Evolutionary conservation across 2,797 vertebrate species (phyloP).

Genomic region (Sylvia borin): DNA sequence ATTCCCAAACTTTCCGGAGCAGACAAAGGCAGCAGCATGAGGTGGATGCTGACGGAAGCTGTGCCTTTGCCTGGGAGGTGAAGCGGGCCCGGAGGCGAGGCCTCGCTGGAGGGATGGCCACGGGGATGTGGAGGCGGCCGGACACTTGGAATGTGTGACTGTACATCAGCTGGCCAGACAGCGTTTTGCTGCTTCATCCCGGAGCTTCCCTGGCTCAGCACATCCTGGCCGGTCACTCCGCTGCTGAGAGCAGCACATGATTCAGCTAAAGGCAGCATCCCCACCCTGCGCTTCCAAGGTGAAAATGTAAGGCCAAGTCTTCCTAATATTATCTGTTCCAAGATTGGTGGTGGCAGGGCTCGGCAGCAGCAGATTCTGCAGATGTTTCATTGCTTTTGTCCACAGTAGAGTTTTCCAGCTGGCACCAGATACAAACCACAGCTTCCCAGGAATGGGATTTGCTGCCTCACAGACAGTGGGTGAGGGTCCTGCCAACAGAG

Average conservation of each 20-base stretch:
- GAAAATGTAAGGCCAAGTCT: not conserved
- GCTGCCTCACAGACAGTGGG: not conserved
- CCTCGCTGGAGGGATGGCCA: not conserved
- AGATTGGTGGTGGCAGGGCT: not conserved
- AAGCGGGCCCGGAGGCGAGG: not conserved
- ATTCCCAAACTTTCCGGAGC: not conserved
- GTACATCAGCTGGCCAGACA: not conserved
- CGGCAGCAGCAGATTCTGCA: not conserved
- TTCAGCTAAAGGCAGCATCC: not conserved
- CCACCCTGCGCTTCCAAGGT: not conserved
- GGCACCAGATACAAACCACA: not conserved
- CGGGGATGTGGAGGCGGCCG: accelerated
- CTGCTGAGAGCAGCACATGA: not conserved
- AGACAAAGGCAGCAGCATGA: not conserved
- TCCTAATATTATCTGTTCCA: not conserved
- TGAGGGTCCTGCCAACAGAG: not conserved
- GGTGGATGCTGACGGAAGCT: not conserved
- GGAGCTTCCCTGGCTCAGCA: not conserved
- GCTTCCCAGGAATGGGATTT: not conserved
- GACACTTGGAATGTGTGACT: not conserved
- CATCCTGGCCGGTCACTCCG: accelerated
- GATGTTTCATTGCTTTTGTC: not conserved
- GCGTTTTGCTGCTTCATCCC: not conserved
- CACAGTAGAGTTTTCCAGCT: not conserved
- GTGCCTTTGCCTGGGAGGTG: not conserved